phyloP scores from a whole-genome alignment of 2,797 vertebrate species.

The Peromyscus attwateri region DNA sequence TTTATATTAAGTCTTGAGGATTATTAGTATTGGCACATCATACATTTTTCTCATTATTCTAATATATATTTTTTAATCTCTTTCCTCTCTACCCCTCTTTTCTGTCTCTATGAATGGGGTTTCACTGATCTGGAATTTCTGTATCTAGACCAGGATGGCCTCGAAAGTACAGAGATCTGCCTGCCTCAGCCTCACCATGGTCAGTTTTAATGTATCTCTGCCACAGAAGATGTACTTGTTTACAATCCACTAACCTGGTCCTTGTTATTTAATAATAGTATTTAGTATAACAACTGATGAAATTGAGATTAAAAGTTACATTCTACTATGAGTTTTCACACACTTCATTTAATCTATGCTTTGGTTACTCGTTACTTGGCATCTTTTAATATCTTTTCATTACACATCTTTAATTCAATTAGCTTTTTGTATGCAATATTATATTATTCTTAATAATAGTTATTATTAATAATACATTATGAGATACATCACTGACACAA shows the following conservation, averaged over 20 bases:
- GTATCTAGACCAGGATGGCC: too few relatives aligned
- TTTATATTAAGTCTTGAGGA: background rate
- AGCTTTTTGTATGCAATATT: background rate
- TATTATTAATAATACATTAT: background rate
- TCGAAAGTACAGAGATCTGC: background rate
- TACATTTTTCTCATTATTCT: background rate
- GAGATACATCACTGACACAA: background rate
- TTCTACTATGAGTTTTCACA: constrained; percentile 1
- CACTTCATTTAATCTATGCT: background rate
- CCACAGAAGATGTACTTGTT: background rate
- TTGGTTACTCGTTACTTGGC: background rate
- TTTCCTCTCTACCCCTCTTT: too few relatives aligned
- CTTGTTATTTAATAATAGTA: background rate
- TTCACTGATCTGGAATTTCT: background rate
- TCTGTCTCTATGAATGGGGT: background rate
- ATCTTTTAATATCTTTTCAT: constrained; percentile 13
- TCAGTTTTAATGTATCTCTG: background rate
- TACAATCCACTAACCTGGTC: background rate
- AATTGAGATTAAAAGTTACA: background rate
- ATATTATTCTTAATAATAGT: background rate
- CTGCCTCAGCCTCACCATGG: too few relatives aligned
- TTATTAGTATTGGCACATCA: background rate
- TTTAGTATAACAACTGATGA: background rate
- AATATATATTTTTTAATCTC: background rate
- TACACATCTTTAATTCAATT: background rate